These are phyloP conservation scores for Psittacula cyanocephala DNA, from an alignment of 2,113 vertebrate species.

Conservation along the genomic window DNA sequence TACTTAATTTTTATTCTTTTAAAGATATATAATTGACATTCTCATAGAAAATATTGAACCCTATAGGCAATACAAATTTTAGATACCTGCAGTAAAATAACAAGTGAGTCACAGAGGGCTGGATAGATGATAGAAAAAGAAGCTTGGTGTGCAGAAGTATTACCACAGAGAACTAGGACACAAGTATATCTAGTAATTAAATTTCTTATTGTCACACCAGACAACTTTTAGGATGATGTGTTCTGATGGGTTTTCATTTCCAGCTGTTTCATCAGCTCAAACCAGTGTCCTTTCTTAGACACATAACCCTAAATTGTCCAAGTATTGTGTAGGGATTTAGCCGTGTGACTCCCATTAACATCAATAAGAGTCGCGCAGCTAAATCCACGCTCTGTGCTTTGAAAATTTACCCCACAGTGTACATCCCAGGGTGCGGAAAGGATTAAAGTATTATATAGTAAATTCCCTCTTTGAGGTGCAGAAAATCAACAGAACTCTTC, in stretches of 20 bases:
- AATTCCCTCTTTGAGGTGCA: slow-evolving; percentile 63
- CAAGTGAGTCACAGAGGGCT: not conserved
- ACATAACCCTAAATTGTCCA: slow-evolving; percentile 69
- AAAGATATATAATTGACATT: not conserved
- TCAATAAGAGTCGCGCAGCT: slow-evolving; percentile 69
- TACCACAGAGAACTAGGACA: slow-evolving; percentile 39
- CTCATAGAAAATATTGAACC: not conserved
- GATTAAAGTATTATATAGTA: slow-evolving; percentile 75
- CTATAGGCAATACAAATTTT: not conserved
- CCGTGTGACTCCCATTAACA: slow-evolving; percentile 75
- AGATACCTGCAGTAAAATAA: not conserved
- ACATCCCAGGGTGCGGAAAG: slow-evolving; percentile 71
- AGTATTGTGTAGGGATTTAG: slow-evolving; percentile 70
- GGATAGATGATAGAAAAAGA: not conserved
- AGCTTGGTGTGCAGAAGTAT: not conserved
- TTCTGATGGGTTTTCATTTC: slow-evolving; percentile 62
- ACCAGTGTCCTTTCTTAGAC: slow-evolving; percentile 62
- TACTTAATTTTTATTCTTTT: not conserved
- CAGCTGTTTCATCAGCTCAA: slow-evolving; percentile 70
- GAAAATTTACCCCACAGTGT: slow-evolving; percentile 73
- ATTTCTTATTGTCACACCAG: slow-evolving; percentile 39
- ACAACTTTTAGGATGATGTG: slow-evolving; percentile 40
- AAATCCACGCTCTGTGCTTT: slow-evolving; percentile 68
- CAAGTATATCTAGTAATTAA: slow-evolving; percentile 54
- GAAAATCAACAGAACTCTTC: slow-evolving; percentile 54